Base-by-base conservation (phyloP, 2,888 invertebrate species). In the Nemurella pictetii region DNA sequence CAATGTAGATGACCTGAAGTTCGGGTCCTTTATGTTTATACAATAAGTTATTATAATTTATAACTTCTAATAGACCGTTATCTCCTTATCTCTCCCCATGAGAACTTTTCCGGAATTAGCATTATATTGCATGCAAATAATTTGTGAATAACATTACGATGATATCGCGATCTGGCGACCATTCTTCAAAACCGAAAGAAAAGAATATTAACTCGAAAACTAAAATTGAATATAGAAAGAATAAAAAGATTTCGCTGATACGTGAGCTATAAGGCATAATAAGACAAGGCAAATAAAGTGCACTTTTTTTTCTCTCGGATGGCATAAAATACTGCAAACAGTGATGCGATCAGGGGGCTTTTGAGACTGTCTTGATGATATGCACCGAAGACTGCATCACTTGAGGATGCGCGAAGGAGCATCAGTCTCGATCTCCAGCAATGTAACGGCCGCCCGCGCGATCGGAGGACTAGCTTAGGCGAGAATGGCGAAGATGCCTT, bases 91-190 rank as follows among this genome's bases (percentile, higher is more conserved):
- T 26, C 27, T 28, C 28, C 27, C 75, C 75, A 75, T 75, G 75
- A 75, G 75, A 75, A 75, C 75, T 75, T 75, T 75, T 75, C 75
- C 28, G 27, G 28, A 75, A 75, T 75, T 75, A 27, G 75, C 75
- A 75, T 75, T 75, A 75, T 75, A 75, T 75, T 75, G 75, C 75
- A 75, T 75, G 75, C 75, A 75, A 75, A 75, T 75, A 75, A 75
- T 75, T 27, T 5, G 75, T 75, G 75, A 75, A 75, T 75, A 75
- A 75, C 75, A 75, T 75, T 75, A 75, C 75, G 28, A 28, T 28
- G 7, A 75, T 75, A 26, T 75, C 75, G 12, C n/a, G 75, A 75
- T 75, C 75, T 75, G 75, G 75, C 75, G 75, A 75, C 75, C 28
- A 75, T 75, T 27, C 27, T 75, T 75, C 27, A 75, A 28, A 75